Conservation (phyloP, 2,797 vertebrate genomes). For the Podarcis lilfordi region DNA sequence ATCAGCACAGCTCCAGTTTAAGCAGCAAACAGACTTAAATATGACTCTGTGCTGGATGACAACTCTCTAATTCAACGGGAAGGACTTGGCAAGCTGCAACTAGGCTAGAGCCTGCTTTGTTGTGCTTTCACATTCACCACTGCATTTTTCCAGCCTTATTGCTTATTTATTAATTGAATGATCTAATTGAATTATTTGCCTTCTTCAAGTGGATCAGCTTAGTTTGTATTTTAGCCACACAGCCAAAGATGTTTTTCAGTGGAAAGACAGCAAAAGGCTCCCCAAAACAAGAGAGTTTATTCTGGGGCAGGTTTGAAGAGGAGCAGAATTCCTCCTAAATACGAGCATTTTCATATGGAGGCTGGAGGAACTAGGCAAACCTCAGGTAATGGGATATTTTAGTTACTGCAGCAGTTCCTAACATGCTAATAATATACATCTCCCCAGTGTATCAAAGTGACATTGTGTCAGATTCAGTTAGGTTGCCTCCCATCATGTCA, state of each 20-base stretch:
- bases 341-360: background rate
- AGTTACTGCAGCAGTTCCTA: slow-evolving; percentile 17
- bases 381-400: slow-evolving; percentile 29
- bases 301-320: background rate
- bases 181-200: no score
- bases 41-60: background rate
- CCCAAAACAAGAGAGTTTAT: slow-evolving; percentile 20
- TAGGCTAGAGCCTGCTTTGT: background rate
- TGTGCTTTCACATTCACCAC: background rate
- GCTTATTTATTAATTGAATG: no score
- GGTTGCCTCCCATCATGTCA: slow-evolving; percentile 1
- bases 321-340: slow-evolving; percentile 12
- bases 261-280: background rate
- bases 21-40: background rate
- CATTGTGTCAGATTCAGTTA: slow-evolving; percentile 16
- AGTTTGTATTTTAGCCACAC: background rate
- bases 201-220: background rate
- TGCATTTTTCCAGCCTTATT: background rate
- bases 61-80: background rate
- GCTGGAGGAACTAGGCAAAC: background rate
- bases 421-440: background rate
- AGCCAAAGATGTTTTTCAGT: fast-evolving
- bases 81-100: background rate
- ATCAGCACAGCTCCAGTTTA: background rate
- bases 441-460: background rate